phyloP scores from a whole-genome alignment of 2,113 vertebrate genomes.

The Raja brachyura region DNA sequence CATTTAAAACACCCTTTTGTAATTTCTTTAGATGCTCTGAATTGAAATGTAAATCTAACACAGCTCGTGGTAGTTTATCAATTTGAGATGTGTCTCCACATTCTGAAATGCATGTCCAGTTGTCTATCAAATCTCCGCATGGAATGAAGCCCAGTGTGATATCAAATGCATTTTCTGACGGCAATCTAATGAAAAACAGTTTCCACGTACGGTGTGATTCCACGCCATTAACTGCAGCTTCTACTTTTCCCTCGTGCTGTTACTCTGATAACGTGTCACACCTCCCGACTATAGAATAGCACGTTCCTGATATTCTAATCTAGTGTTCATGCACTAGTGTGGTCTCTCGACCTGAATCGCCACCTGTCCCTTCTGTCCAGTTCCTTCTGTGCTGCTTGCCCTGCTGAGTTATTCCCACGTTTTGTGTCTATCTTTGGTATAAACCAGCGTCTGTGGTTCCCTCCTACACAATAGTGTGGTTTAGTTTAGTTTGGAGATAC shows the following conservation, averaged over 20 bases:
- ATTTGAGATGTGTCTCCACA: neutral
- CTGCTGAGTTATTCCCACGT: no score
- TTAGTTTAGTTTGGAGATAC: no score
- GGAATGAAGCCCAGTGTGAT: neutral
- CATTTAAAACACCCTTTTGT: slow-evolving; percentile 2
- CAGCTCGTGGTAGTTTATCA: neutral
- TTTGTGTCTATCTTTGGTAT: no score
- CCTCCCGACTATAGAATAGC: neutral
- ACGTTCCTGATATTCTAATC: neutral
- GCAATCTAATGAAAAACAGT: slow-evolving; percentile 17
- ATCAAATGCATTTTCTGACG: slow-evolving; percentile 27
- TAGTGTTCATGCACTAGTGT: no score
- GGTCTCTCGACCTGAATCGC: no score
- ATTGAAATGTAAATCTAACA: neutral
- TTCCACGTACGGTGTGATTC: neutral
- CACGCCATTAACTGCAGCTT: slow-evolving; percentile 14
- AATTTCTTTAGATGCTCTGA: neutral
- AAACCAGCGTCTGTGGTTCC: no score
- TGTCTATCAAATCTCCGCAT: slow-evolving; percentile 3
- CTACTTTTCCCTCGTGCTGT: neutral
- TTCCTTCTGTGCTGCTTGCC: no score
- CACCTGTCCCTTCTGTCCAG: no score
- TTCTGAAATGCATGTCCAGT: slow-evolving; percentile 12
- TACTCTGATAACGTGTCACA: neutral
- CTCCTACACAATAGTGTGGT: no score